Evolutionary conservation across 2,113 vertebrate genomes (phyloP).

Genomic region (Stercorarius parasiticus): DNA sequence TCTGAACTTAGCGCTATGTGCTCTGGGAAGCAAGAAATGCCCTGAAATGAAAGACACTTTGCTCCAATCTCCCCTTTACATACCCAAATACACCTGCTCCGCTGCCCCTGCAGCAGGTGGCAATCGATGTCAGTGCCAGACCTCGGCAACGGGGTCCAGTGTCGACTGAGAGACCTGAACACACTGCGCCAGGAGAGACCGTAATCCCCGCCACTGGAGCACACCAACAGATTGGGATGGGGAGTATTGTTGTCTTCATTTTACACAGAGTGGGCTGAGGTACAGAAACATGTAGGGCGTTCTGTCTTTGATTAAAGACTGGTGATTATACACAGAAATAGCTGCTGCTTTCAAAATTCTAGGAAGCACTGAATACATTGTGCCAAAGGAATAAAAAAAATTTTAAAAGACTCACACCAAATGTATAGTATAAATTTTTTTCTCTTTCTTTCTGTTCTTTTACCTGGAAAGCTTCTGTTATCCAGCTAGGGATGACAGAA

Average conservation of each 20-base stretch:
- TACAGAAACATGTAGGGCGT: neutral
- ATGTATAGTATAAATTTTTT: neutral
- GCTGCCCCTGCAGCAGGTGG: neutral
- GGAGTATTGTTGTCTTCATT: neutral
- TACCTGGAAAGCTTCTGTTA: neutral
- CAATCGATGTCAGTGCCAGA: neutral
- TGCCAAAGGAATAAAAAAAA: neutral
- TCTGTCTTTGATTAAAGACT: neutral
- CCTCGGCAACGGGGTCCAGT: rapidly evolving
- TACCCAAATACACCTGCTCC: neutral
- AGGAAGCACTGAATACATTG: neutral
- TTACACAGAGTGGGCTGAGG: neutral
- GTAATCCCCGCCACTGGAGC: neutral
- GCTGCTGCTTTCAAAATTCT: neutral
- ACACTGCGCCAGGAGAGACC: neutral
- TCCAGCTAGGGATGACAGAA: neutral
- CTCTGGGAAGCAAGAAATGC: neutral
- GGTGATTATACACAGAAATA: neutral
- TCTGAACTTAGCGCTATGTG: neutral
- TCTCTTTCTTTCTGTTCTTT: neutral
- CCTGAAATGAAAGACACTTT: neutral
- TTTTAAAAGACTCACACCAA: neutral
- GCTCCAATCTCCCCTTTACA: neutral
- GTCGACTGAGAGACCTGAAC: neutral
- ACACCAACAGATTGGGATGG: neutral